A percentile compares a stretch with the other conserved stretches of the same genome.
Conservation (phyloP, 2,113 vertebrate species). For the Sinocyclocheilus anshuiensis region DNA sequence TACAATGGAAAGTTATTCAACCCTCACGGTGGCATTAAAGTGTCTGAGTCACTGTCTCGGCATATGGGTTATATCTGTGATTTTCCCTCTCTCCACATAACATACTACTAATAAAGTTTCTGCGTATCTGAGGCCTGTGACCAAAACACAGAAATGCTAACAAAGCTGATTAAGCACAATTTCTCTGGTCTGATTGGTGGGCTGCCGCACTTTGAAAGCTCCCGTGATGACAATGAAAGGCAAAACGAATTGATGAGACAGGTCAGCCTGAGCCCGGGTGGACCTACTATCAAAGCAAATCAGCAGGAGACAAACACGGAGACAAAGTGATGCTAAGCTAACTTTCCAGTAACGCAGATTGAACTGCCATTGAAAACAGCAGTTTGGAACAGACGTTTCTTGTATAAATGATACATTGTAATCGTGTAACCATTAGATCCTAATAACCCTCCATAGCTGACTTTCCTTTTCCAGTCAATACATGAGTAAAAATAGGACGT, state of each 20-base stretch:
- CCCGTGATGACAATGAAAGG: slow-evolving; percentile 50
- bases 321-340: slow-evolving; percentile 42
- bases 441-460: neutral
- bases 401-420: neutral
- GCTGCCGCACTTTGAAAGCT: slow-evolving; percentile 21
- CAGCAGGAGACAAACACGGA: slow-evolving; percentile 46
- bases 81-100: neutral
- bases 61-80: neutral
- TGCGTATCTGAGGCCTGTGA: slow-evolving; percentile 1
- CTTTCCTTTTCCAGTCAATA: neutral
- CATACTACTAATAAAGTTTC: slow-evolving; percentile 13
- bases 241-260: slow-evolving; percentile 44
- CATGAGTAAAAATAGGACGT: neutral
- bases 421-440: neutral
- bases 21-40: slow-evolving; percentile 21
- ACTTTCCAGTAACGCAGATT: neutral
- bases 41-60: neutral
- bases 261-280: slow-evolving; percentile 13
- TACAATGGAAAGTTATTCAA: neutral
- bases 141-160: neutral
- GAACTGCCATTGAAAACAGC: slow-evolving; percentile 5
- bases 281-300: slow-evolving; percentile 47
- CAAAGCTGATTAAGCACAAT: slow-evolving; percentile 13
- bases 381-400: neutral
- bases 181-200: slow-evolving; percentile 44